Evolutionary conservation across 2,113 vertebrate genomes (phyloP), one percentile per base, ranked within the genome.

Genomic region (Melozone crissalis): DNA sequence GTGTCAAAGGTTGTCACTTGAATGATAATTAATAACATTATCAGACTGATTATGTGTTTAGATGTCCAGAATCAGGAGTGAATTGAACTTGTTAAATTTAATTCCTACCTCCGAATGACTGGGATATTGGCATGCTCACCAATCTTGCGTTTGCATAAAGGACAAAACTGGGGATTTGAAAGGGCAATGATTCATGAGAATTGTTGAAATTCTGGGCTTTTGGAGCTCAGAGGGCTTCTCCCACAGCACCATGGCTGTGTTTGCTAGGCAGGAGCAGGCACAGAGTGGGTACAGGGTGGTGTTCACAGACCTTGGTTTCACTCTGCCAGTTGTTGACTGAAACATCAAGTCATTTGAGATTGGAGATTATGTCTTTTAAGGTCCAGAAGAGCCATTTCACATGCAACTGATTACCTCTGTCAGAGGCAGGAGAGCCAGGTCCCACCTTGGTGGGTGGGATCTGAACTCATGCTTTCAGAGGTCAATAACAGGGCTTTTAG

Each of bases 361-460:
- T 86, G 86, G 87, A 88, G 95, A 95, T 97, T 96, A 41, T 79
- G 96, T 97, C 97, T 97, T 97, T 94, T 94, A 94, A 97, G 96
- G 97, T 97, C 96, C 97, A 66, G 39, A 93, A 87, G 96, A 98
- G 95, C 92, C 7, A 26, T 91, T 96, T 98, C 98, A 98, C 98
- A 89, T 97, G 98, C 58, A 92, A 97, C 98, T 98, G 98, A 98
- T 98, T 98, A 98, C 97, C 92, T 97, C 97, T 98, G 97, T 97
- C 98, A 98, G 89, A 96, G 96, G 75, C 31, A 14, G 95, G 94
- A 93, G 80, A 87, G 65, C 96, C 55, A 63, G 96, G 97, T 97
- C 96, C 95, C 89, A 93, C 97, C 98, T 98, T 89, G 2, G 97
- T 98, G 98, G 96, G 98, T 97, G 97, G 98, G 98, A 98, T 98